These are phyloP conservation scores for Pseudomyrmex sp. DNA, from an alignment of 1,140 invertebrate species.

Conservation along the genomic window DNA sequence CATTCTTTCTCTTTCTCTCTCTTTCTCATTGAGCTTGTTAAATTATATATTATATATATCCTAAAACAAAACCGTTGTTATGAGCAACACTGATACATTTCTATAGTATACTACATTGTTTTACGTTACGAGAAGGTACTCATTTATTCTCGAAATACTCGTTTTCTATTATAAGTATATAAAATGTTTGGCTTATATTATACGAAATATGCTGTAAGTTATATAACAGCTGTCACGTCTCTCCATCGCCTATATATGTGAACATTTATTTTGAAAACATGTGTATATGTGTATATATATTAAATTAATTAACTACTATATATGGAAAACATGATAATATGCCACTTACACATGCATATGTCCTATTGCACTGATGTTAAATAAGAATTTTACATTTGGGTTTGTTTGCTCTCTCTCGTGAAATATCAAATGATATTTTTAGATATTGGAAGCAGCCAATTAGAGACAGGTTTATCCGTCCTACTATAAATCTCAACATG, in stretches of 20 bases:
- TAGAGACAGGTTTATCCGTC: slow-evolving; percentile 65
- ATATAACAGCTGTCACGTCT: slow-evolving; percentile 61
- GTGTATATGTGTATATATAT: slow-evolving; percentile 55
- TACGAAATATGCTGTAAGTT: slow-evolving; percentile 57
- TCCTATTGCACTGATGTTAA: slow-evolving; percentile 68
- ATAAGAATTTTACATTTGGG: slow-evolving; percentile 70
- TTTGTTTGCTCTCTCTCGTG: slow-evolving; percentile 72
- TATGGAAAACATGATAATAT: slow-evolving; percentile 53
- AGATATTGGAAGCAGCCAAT: slow-evolving; percentile 73
- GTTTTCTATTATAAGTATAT: slow-evolving; percentile 56
- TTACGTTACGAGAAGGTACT: slow-evolving; percentile 63
- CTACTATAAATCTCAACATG: slow-evolving; percentile 61
- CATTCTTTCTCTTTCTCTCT: slow-evolving; percentile 51
- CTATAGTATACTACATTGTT: slow-evolving; percentile 63
- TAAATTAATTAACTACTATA: too few species aligned
- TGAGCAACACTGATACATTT: slow-evolving; percentile 58
- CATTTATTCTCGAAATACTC: slow-evolving; percentile 65
- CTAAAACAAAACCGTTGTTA: slow-evolving; percentile 48
- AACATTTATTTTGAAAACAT: slow-evolving; percentile 62
- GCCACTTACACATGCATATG: slow-evolving; percentile 69
- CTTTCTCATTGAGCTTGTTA: slow-evolving; percentile 68
- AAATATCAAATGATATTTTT: slow-evolving; percentile 72
- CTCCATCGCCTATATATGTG: slow-evolving; percentile 58
- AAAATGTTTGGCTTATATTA: slow-evolving; percentile 56
- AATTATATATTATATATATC: slow-evolving; percentile 63